Percentiles rank a stretch among this genome's conserved stretches.
phyloP scores from a whole-genome alignment of 2,113 vertebrate genomes.

The Bombycilla garrulus region DNA sequence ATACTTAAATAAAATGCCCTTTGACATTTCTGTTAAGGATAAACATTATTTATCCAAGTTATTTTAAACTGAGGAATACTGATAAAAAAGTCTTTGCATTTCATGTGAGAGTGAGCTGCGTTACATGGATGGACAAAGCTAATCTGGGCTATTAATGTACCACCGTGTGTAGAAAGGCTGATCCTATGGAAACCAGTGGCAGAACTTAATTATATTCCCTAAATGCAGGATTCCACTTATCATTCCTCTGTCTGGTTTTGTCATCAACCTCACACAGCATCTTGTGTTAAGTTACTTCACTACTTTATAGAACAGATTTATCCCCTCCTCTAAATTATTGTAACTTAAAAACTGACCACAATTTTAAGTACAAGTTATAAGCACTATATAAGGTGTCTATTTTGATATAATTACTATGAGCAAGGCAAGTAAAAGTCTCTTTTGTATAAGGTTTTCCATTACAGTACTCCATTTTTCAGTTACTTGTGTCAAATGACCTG shows the following conservation, averaged over 20 bases:
- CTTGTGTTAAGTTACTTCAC: not conserved
- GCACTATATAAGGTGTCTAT: not conserved
- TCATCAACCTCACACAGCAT: not conserved
- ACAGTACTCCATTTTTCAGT: not conserved
- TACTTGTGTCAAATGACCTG: not conserved
- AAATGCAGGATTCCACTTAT: not conserved
- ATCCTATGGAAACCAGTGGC: not conserved
- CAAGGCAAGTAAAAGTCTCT: not conserved
- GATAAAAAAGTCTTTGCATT: not conserved
- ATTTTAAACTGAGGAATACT: not conserved
- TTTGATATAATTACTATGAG: not conserved
- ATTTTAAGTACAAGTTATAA: not conserved
- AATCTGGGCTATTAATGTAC: not conserved
- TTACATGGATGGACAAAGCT: not conserved
- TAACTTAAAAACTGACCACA: not conserved
- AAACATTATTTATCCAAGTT: not conserved
- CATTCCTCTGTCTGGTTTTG: not conserved
- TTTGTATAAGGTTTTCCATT: not conserved
- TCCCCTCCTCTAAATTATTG: not conserved
- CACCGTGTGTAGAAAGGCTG: not conserved
- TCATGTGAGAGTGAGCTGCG: not conserved
- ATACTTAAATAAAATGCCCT: not conserved
- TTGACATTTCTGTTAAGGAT: not conserved
- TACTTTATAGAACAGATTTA: not conserved
- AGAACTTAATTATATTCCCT: not conserved